phyloP scores from a whole-genome alignment of 2,888 invertebrate genomes.

The Torymus texanus region DNA sequence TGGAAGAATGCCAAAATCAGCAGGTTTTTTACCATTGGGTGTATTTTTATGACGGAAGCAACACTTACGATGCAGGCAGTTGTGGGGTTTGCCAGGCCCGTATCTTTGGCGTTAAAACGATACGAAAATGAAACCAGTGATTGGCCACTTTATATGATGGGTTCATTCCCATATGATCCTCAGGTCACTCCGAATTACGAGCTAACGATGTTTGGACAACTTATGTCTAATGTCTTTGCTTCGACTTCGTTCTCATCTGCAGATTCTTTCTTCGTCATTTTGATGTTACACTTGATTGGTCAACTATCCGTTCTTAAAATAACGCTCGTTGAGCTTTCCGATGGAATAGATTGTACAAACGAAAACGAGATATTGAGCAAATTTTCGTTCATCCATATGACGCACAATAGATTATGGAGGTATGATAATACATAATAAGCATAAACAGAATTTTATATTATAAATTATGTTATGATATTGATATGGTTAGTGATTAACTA shows the following conservation, averaged over 20 bases:
- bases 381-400: too few species aligned
- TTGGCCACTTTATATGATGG: conserved; percentile 41
- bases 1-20: conserved; percentile 52
- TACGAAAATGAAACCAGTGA: neutral
- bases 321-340: neutral
- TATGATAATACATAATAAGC: too few species aligned
- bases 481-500: too few species aligned
- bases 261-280: conserved; percentile 60
- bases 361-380: too few species aligned
- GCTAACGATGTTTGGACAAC: conserved; percentile 5
- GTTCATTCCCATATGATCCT: conserved; percentile 59
- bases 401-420: too few species aligned
- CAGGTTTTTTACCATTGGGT: conserved; percentile 56
- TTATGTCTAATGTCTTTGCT: conserved; percentile 49
- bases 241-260: conserved; percentile 61
- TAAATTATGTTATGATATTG: too few species aligned
- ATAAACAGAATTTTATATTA: too few species aligned
- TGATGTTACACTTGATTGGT: conserved; percentile 64
- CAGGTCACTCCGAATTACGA: conserved; percentile 59
- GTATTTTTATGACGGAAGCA: conserved; percentile 50
- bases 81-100: too few species aligned
- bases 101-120: too few species aligned
- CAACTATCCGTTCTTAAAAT: conserved; percentile 58
- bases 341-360: too few species aligned
- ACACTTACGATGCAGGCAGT: conserved; percentile 6